Evolutionary conservation across 2,797 vertebrate genomes (phyloP).

Genomic region (Acrocephalus scirpaceus): DNA sequence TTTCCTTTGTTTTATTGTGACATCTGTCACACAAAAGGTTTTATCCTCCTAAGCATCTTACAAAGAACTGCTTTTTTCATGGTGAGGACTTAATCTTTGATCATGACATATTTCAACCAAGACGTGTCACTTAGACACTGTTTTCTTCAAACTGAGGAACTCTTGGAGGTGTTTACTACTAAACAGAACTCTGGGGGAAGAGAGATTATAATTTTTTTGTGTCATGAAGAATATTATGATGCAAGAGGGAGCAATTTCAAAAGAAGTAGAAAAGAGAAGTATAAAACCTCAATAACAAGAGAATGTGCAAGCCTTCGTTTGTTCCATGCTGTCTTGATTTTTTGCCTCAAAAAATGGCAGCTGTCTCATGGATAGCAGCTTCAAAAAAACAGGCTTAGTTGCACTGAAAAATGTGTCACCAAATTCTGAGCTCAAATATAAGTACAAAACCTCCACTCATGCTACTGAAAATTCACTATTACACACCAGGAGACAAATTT

Average conservation of each 20-base stretch:
- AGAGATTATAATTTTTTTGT: background rate
- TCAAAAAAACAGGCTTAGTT: background rate
- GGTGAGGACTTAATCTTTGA: slow-evolving; percentile 40
- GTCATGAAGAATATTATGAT: background rate
- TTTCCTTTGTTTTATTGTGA: slow-evolving; percentile 58
- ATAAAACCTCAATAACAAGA: background rate
- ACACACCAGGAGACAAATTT: background rate
- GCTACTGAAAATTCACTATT: background rate
- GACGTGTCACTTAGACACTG: background rate
- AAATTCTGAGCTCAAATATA: background rate
- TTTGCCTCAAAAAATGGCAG: background rate
- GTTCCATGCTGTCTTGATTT: background rate
- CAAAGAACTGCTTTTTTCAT: slow-evolving; percentile 20
- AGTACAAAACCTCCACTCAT: background rate
- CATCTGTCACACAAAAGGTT: slow-evolving; percentile 49
- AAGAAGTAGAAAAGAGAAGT: background rate
- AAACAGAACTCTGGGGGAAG: slow-evolving; percentile 5
- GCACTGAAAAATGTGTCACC: background rate
- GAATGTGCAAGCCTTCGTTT: background rate
- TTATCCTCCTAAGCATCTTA: slow-evolving; percentile 48
- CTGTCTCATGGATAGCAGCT: background rate
- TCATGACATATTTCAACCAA: slow-evolving; percentile 33
- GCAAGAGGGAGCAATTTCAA: slow-evolving; percentile 20
- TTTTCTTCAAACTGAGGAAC: background rate
- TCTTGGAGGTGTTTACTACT: slow-evolving; percentile 26